Conservation (phyloP, 2,797 vertebrate genomes). For the Channallabes apus region DNA sequence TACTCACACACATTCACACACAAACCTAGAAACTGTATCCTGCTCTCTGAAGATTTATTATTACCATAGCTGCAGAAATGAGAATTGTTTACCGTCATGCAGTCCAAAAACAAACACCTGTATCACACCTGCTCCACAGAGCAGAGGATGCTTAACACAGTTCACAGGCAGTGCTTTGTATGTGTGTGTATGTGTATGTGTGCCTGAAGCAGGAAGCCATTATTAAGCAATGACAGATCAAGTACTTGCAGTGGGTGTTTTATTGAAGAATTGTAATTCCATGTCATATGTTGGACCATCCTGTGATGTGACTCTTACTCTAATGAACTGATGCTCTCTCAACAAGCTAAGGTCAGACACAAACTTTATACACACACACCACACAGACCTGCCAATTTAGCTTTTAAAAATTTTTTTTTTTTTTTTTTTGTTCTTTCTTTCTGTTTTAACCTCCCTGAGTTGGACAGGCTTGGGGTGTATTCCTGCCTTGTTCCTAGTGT, state of each 20-base stretch:
- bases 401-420: too few species aligned
- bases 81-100: conserved; percentile 26
- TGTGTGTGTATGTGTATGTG: not conserved
- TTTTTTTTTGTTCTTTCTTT: not conserved
- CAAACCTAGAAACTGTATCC: not conserved
- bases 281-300: conserved; percentile 21
- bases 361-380: conserved; percentile 3
- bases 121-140: conserved; percentile 7
- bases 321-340: conserved; percentile 9
- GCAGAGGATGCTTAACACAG: not conserved
- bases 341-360: not conserved
- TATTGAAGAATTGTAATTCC: conserved; percentile 17
- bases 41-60: not conserved
- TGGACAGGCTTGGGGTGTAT: not conserved
- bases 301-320: not conserved
- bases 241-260: conserved; percentile 4
- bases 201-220: not conserved
- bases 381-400: not conserved
- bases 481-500: not conserved
- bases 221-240: conserved; percentile 27
- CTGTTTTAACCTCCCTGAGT: not conserved
- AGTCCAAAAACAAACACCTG: conserved; percentile 30
- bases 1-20: not conserved
- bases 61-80: conserved; percentile 19
- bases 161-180: not conserved